phyloP scores from a whole-genome alignment of 1,140 invertebrate genomes.

The Dendrolimus punctatus region DNA sequence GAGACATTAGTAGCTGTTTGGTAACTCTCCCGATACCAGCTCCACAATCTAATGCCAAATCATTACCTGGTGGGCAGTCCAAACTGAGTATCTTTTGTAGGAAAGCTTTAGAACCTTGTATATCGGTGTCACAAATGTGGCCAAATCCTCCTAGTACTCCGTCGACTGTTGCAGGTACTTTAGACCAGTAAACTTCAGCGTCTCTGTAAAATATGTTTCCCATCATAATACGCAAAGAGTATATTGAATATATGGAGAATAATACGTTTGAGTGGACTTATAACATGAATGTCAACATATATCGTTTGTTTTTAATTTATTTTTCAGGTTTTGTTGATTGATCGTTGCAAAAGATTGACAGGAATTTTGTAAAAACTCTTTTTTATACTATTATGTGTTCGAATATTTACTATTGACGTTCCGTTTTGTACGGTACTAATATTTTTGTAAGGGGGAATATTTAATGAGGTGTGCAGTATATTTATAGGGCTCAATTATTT shows the following conservation, averaged over 20 bases:
- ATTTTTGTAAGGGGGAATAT: too few relatives aligned
- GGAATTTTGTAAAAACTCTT: too few relatives aligned
- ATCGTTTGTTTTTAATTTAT: conserved; percentile 1
- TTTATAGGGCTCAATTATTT: too few relatives aligned
- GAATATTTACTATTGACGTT: too few relatives aligned
- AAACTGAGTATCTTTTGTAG: too few relatives aligned
- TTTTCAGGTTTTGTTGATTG: not conserved
- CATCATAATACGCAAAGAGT: conserved; percentile 13
- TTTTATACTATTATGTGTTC: too few relatives aligned
- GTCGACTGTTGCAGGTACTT: conserved; percentile 89
- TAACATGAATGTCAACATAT: too few relatives aligned
- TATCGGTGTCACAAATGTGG: conserved; percentile 86
- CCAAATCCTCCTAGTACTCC: conserved; percentile 97
- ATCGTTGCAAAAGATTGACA: too few relatives aligned
- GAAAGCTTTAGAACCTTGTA: conserved; percentile 74
- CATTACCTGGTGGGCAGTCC: conserved; percentile 73
- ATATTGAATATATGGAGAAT: not conserved
- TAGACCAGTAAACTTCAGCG: conserved; percentile 87
- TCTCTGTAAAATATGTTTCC: conserved; percentile 77
- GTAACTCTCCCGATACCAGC: conserved; percentile 97
- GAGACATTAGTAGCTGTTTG: conserved; percentile 88
- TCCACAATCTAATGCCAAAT: conserved; percentile 93
- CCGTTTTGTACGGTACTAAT: too few relatives aligned
- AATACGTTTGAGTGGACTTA: too few relatives aligned
- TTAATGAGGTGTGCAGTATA: too few relatives aligned